Conservation (phyloP, 1,140 invertebrate species). For the Scaptomyza graminum region DNA sequence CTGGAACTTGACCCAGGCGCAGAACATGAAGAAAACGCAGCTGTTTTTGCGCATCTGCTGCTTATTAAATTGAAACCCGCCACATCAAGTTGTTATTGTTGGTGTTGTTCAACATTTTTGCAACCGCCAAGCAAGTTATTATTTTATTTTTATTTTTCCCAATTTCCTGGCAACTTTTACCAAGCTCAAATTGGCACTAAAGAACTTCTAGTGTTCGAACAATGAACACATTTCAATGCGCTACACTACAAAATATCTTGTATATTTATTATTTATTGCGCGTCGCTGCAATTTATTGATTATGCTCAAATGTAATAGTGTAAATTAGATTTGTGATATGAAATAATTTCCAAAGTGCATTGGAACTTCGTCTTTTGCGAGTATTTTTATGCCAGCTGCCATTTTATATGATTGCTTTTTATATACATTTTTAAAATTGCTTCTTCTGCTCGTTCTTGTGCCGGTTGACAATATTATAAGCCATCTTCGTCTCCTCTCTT, state of each 20-base stretch:
- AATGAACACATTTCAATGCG: slow-evolving; percentile 1
- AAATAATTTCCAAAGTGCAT: background rate
- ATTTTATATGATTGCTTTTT: slow-evolving; percentile 1
- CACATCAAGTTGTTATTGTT: slow-evolving; percentile 47
- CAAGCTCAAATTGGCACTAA: slow-evolving; percentile 12
- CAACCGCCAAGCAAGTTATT: slow-evolving; percentile 59
- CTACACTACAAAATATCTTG: background rate
- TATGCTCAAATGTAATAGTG: too few species aligned
- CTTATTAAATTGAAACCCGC: slow-evolving; percentile 83
- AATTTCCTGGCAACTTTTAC: slow-evolving; percentile 36
- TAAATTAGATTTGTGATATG: too few species aligned
- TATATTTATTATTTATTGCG: too few species aligned
- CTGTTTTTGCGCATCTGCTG: slow-evolving; percentile 65
- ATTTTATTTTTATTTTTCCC: slow-evolving; percentile 51
- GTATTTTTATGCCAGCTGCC: background rate
- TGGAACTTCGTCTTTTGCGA: background rate
- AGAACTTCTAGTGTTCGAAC: background rate
- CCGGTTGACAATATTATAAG: slow-evolving; percentile 69
- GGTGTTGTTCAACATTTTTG: slow-evolving; percentile 57
- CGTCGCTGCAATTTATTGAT: too few species aligned
- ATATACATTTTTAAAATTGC: slow-evolving; percentile 35
- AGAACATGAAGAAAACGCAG: slow-evolving; percentile 48
- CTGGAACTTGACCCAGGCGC: slow-evolving; percentile 4
- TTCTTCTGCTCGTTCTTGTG: slow-evolving; percentile 11
- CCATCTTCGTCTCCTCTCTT: slow-evolving; percentile 35